A percentile compares a stretch with the other conserved stretches of the same genome.
These are phyloP conservation scores for Rhinichthys osculus DNA, from an alignment of 2,797 vertebrate species.

Conservation along the genomic window DNA sequence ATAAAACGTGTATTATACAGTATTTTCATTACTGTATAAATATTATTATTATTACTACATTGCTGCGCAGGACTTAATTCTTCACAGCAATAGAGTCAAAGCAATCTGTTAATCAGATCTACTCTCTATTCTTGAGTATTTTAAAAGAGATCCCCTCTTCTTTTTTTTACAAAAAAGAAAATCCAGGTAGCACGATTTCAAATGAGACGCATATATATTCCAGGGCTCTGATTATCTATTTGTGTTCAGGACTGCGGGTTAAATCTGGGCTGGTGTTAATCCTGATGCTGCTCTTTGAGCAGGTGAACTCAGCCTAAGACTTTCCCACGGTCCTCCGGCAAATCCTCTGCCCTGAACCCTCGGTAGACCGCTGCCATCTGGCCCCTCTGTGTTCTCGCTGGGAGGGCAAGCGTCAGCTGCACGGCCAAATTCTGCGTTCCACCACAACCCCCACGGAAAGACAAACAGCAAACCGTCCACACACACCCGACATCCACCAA, in stretches of 20 bases:
- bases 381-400: conserved; percentile 80
- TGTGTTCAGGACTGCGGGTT: conserved; percentile 62
- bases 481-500: conserved; percentile 6
- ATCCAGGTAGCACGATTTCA: conserved; percentile 5
- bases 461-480: conserved; percentile 57
- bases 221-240: conserved; percentile 33
- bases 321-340: conserved; percentile 85
- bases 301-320: conserved; percentile 84
- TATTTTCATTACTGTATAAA: background rate
- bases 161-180: background rate
- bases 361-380: conserved; percentile 82
- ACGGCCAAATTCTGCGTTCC: conserved; percentile 83
- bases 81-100: background rate
- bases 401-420: conserved; percentile 81
- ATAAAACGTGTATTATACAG: background rate
- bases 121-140: background rate
- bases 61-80: background rate
- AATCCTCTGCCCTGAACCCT: conserved; percentile 79
- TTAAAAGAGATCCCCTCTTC: background rate
- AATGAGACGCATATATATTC: conserved; percentile 10
- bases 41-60: background rate
- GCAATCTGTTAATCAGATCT: background rate
- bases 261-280: conserved; percentile 77
- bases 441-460: conserved; percentile 74
- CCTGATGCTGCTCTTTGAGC: conserved; percentile 77